Percentiles rank a stretch among this genome's conserved stretches.
Evolutionary conservation across 1,140 invertebrate genomes (phyloP).

Genomic region (Cyclargus thomasi): DNA sequence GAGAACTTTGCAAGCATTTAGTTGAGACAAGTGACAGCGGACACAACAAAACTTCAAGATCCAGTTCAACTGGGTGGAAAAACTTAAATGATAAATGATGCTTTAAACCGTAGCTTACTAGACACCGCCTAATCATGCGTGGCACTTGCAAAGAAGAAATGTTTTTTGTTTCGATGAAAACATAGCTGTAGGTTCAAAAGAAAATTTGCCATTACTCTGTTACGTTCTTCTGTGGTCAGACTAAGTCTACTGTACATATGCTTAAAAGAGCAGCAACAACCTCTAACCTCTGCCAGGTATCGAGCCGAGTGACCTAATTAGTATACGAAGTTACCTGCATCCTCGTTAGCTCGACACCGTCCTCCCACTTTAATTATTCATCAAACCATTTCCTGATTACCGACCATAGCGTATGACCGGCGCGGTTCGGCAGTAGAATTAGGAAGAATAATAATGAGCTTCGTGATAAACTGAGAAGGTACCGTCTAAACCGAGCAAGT

Average conservation of each 20-base stretch:
- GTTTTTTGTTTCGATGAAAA: too few species aligned
- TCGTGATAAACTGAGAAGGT: neutral
- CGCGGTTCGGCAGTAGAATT: neutral
- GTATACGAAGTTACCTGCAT: neutral
- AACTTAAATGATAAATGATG: too few species aligned
- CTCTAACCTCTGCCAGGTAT: neutral
- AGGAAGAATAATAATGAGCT: neutral
- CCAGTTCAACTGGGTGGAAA: too few species aligned
- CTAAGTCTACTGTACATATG: neutral
- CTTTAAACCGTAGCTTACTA: too few species aligned
- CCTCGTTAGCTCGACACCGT: neutral
- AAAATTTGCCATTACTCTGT: too few species aligned
- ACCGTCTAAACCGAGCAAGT: neutral
- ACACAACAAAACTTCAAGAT: too few species aligned
- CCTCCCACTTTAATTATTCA: slow-evolving; percentile 14
- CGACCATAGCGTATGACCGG: neutral
- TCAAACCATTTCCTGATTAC: slow-evolving; percentile 17
- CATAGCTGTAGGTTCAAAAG: too few species aligned
- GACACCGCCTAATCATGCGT: too few species aligned
- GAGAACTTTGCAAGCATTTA: too few species aligned
- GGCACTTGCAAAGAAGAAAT: too few species aligned
- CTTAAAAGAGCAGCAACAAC: neutral
- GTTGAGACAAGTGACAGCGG: too few species aligned
- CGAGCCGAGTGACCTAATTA: neutral
- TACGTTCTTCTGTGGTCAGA: too few species aligned